Conservation (phyloP, 37 sponge, comb jelly and placozoan genomes). For the Axinella damicornis region DNA sequence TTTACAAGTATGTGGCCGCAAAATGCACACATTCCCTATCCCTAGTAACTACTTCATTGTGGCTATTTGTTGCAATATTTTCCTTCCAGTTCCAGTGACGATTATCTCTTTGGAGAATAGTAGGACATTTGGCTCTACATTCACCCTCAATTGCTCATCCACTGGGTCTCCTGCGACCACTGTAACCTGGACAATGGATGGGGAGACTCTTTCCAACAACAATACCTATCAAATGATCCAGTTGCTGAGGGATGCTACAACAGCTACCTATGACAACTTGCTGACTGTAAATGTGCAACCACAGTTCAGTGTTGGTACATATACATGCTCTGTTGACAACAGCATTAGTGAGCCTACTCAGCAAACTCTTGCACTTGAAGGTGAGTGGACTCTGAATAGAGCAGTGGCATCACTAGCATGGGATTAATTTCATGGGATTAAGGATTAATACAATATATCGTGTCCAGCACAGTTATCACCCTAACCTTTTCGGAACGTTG, state of each 20-base stretch:
- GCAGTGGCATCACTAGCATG: no score
- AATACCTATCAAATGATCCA: background rate
- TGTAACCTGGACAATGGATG: slow-evolving; percentile 13
- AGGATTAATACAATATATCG: no score
- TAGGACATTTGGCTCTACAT: background rate
- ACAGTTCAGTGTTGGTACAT: background rate
- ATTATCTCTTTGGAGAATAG: background rate
- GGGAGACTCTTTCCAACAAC: background rate
- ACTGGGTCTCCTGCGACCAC: slow-evolving; percentile 28
- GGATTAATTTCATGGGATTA: no score
- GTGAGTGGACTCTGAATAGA: no score
- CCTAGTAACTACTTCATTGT: no score
- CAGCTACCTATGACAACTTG: slow-evolving; percentile 17
- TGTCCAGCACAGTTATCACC: no score
- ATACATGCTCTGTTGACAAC: slow-evolving; percentile 14
- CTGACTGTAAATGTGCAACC: background rate
- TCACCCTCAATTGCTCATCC: slow-evolving; percentile 10
- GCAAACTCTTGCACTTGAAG: slow-evolving; percentile 18
- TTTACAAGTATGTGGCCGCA: background rate
- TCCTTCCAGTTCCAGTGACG: background rate
- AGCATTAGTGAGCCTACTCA: background rate
- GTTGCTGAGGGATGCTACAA: slow-evolving; percentile 20
- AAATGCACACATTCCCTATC: no score
- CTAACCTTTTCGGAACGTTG: no score
- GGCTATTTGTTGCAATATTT: no score